A percentile compares a stretch with the other conserved stretches of the same genome.
These are phyloP conservation scores for Asbolus verrucosus DNA, from an alignment of 1,140 invertebrate species.

Conservation along the genomic window DNA sequence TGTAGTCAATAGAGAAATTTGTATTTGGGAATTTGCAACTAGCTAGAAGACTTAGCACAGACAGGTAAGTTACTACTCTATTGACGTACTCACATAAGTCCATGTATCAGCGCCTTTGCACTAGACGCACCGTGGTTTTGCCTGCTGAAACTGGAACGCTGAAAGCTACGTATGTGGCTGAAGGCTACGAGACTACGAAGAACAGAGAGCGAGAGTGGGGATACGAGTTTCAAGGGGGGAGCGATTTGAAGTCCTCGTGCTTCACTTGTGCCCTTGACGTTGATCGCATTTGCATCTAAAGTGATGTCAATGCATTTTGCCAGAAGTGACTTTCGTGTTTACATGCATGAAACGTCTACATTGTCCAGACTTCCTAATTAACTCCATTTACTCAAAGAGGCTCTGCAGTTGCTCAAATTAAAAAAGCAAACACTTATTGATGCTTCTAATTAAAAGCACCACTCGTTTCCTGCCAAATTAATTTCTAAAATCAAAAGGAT, in stretches of 20 bases:
- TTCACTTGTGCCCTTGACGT: conserved; percentile 45
- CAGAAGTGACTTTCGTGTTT: conserved; percentile 36
- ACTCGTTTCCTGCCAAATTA: background rate
- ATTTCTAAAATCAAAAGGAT: background rate
- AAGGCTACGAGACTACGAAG: conserved; percentile 46
- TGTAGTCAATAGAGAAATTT: conserved; percentile 29
- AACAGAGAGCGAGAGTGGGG: conserved; percentile 38
- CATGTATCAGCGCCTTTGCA: conserved; percentile 43
- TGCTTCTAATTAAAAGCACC: conserved; percentile 1
- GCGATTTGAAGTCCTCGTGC: too few relatives aligned
- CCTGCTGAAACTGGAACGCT: conserved; percentile 47
- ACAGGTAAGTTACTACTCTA: conserved; percentile 42
- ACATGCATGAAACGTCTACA: conserved; percentile 30
- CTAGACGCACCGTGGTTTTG: conserved; percentile 36
- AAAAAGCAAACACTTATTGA: background rate
- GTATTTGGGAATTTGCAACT: conserved; percentile 21
- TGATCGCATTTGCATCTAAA: conserved; percentile 44
- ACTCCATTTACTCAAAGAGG: too few relatives aligned
- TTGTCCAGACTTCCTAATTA: too few relatives aligned
- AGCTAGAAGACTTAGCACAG: conserved; percentile 31
- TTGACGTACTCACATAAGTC: conserved; percentile 49
- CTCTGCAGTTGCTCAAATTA: background rate
- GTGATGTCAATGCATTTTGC: conserved; percentile 34
- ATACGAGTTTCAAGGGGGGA: conserved; percentile 30
- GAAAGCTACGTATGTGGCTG: conserved; percentile 42